Base-by-base conservation (phyloP, 2,888 invertebrate genomes). In the Papilio protenor region DNA sequence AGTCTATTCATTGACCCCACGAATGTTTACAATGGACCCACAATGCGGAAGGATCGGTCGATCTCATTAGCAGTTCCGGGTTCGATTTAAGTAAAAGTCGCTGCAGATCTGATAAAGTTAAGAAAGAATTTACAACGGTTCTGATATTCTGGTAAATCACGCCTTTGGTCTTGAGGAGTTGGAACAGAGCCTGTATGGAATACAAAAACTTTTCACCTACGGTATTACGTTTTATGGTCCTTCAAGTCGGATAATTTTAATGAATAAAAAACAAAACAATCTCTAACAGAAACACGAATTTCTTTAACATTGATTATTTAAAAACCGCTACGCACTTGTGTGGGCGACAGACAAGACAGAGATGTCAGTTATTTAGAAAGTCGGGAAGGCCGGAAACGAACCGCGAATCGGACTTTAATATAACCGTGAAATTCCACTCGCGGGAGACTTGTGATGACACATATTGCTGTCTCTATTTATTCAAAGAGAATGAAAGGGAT, bases 41-140 rank as follows among this genome's bases (percentile, higher is more conserved):
- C 79, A 79, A 82, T 80, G 84, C 84, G 86, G 84, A 87, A 85
- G 86, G 83, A 85, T 86, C 83, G 80, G 84, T 71, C 77, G 81
- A 78, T 75, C 49, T 72, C 78, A 78, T 78, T 78, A 78, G 75
- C 49, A 75, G 75, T 71, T 78, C 75, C 78, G 78, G 71, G 57
- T 76, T 76, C 40, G 33, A 66, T 64, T 72, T 33, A 21, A 55
- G 66, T 77, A 77, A 72, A 77, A 77, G 72, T 61, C 64, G 59
- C 55, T 23, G 5, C 27, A 45, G 70, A 70, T 47, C 5, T 18
- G 52, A 27, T 52, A 52, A 49, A 52, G 10, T 49, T 6, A 49
- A 16, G 23, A 52, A 52, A 14, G 52, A 52, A 18, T 27, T 52
- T 52, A 71, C 23, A 52, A 71, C 70, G 70, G 71, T 71, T 27